phyloP scores from a whole-genome alignment of 2,888 invertebrate species.

The Tetramorium bicarinatum region DNA sequence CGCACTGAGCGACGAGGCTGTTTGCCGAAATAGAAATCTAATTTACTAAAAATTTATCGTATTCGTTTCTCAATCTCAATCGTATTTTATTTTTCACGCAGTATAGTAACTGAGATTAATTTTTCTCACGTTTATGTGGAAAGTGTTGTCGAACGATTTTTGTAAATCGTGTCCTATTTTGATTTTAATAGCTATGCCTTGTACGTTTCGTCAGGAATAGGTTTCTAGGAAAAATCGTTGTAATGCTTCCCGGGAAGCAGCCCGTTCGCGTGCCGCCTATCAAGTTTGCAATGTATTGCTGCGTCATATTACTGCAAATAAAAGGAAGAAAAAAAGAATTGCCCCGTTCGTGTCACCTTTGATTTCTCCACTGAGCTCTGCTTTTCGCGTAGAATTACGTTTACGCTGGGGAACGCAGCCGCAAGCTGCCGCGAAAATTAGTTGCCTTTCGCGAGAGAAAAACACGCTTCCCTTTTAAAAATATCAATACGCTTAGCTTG shows the following conservation, averaged over 20 bases:
- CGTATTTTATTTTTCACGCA: background rate
- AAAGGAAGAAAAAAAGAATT: slow-evolving; percentile 1
- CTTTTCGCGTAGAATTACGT: slow-evolving; percentile 4
- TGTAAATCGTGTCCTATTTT: background rate
- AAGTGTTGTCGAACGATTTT: background rate
- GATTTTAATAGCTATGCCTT: slow-evolving; percentile 10
- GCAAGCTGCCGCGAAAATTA: slow-evolving; percentile 16
- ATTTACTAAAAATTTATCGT: slow-evolving; percentile 4
- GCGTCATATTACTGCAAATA: slow-evolving; percentile 8
- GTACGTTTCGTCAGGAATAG: background rate
- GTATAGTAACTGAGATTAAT: background rate
- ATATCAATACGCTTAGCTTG: background rate
- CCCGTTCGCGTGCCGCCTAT: slow-evolving; percentile 26
- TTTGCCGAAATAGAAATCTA: background rate
- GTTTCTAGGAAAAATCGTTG: slow-evolving; percentile 39
- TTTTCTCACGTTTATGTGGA: background rate
- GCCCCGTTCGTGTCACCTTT: background rate
- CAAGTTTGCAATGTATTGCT: slow-evolving; percentile 27
- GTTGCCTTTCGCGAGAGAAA: background rate
- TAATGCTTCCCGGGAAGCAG: slow-evolving; percentile 19
- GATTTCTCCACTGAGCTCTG: slow-evolving; percentile 16
- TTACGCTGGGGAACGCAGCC: background rate
- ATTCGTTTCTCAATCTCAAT: background rate
- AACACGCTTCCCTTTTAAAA: background rate
- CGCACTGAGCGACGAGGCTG: background rate